phyloP scores from a whole-genome alignment of 2,888 invertebrate species.

The Heliconius hortense region DNA sequence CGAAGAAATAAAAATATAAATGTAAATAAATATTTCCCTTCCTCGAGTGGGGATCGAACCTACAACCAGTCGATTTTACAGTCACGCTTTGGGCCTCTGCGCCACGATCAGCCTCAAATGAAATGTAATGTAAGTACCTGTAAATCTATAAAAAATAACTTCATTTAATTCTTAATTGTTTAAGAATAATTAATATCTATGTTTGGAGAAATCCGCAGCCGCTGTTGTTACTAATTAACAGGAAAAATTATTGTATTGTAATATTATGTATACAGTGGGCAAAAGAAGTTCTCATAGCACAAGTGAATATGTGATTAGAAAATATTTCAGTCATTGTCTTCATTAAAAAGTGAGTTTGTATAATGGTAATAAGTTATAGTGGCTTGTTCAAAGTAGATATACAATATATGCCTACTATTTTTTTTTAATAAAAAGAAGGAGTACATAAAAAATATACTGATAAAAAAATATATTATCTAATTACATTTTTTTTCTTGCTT shows the following conservation, averaged over 20 bases:
- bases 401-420: background rate
- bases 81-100: too few relatives aligned
- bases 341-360: background rate
- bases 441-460: background rate
- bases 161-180: background rate
- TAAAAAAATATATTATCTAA: background rate
- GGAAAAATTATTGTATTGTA: constrained; percentile 6
- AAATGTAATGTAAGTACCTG: background rate
- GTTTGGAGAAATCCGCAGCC: constrained; percentile 16
- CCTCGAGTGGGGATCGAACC: too few relatives aligned
- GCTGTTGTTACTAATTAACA: constrained; percentile 2
- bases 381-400: background rate
- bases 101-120: too few relatives aligned
- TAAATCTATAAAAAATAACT: background rate
- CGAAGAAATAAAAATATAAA: too few relatives aligned
- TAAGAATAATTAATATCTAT: constrained; percentile 7
- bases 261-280: constrained; percentile 7
- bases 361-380: background rate
- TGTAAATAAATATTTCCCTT: too few relatives aligned
- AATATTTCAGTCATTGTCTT: constrained; percentile 14
- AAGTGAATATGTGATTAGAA: constrained; percentile 16
- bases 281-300: constrained; percentile 6
- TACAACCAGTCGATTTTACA: too few relatives aligned
- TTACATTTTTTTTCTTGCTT: background rate
- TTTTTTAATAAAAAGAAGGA: background rate